Evolutionary conservation across 2,113 vertebrate genomes (phyloP).

Genomic region (Calyptommatus sinebrachiatus): DNA sequence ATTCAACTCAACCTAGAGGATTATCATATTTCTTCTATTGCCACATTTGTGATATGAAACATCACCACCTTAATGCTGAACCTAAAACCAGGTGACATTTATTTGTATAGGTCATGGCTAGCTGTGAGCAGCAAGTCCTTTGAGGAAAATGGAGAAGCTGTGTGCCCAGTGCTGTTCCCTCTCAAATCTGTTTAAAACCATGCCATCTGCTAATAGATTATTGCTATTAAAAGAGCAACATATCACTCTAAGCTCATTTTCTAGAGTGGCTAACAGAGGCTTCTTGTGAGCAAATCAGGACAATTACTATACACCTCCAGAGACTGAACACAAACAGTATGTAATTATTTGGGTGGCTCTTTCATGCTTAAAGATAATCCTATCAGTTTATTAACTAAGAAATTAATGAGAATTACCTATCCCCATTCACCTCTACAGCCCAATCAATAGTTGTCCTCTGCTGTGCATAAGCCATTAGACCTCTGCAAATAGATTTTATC

Average conservation of each 20-base stretch:
- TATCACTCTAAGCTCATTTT: background rate
- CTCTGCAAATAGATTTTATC: slow-evolving; percentile 36
- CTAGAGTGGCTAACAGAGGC: background rate
- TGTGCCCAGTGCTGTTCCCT: too few species aligned
- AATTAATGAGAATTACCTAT: slow-evolving; percentile 3
- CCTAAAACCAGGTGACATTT: too few species aligned
- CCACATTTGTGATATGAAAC: too few species aligned
- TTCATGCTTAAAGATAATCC: background rate
- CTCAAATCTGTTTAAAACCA: background rate
- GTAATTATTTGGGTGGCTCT: background rate
- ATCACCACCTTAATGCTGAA: too few species aligned
- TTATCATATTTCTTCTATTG: too few species aligned
- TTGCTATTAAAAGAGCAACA: background rate
- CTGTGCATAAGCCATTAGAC: slow-evolving; percentile 17
- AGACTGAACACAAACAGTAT: too few species aligned
- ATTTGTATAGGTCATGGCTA: too few species aligned
- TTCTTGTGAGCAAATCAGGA: background rate
- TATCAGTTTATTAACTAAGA: background rate
- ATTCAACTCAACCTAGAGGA: too few species aligned
- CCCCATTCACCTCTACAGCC: slow-evolving; percentile 15
- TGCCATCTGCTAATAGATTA: background rate
- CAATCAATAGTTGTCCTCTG: slow-evolving; percentile 10
- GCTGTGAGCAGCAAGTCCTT: too few species aligned
- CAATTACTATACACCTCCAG: background rate
- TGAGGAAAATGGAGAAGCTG: too few species aligned